Percentiles rank a stretch among this genome's conserved stretches.
Conservation (phyloP, 1,140 invertebrate genomes). For the Drosophila paulistorum region DNA sequence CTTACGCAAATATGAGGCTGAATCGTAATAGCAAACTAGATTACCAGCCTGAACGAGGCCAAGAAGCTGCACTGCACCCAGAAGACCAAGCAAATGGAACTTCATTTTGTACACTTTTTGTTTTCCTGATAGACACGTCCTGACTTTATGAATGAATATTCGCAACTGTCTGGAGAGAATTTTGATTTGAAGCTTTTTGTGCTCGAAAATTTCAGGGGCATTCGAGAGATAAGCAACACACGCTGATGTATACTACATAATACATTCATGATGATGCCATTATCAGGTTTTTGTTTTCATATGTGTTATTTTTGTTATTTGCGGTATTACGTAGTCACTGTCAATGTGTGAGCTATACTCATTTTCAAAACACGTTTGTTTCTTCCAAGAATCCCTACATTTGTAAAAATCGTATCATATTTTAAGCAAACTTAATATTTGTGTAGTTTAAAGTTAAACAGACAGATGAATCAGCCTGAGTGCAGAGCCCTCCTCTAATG, state of each 20-base stretch:
- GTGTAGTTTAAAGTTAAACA: no score
- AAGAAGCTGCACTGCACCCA: conserved; percentile 26
- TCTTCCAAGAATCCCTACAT: no score
- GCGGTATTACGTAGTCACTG: conserved; percentile 44
- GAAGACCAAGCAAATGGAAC: conserved; percentile 21
- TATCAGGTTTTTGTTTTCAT: conserved; percentile 45
- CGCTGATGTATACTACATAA: conserved; percentile 20
- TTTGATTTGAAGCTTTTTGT: conserved; percentile 31
- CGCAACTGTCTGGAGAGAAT: conserved; percentile 44
- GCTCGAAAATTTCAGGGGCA: conserved; percentile 30
- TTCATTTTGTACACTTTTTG: conserved; percentile 32
- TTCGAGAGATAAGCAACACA: conserved; percentile 17
- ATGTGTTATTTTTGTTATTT: conserved; percentile 4
- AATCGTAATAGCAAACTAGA: conserved; percentile 74
- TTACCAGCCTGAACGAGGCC: conserved; percentile 26
- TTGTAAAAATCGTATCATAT: no score
- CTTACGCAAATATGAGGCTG: conserved; percentile 47
- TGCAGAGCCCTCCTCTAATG: no score
- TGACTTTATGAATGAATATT: conserved; percentile 48
- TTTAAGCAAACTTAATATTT: no score
- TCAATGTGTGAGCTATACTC: conserved; percentile 6
- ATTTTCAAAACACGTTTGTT: not conserved
- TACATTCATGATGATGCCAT: conserved; percentile 42
- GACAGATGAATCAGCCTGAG: no score
- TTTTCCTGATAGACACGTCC: conserved; percentile 38